Evolutionary conservation across 2,113 vertebrate species (phyloP).

Genomic region (Anarhynchus alexandrinus): DNA sequence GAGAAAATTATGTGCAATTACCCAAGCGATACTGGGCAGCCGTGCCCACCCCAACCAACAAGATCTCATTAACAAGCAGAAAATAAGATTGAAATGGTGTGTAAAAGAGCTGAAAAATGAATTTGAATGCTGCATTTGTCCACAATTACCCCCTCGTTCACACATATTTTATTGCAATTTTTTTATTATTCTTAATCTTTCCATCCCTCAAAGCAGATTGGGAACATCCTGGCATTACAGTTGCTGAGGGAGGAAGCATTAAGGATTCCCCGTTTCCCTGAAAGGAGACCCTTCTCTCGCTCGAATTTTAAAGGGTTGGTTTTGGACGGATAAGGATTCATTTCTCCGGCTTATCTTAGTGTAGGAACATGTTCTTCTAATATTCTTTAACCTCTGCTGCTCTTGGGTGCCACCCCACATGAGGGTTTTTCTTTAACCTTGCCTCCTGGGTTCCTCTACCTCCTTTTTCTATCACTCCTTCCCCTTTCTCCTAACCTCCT

Average conservation of each 20-base stretch:
- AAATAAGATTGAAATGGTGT: conserved; percentile 99
- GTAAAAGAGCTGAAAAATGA: conserved; percentile 99
- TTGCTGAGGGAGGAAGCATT: conserved; percentile 87
- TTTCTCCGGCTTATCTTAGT: conserved; percentile 72
- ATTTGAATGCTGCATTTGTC: conserved; percentile 99
- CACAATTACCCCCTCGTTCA: conserved; percentile 99
- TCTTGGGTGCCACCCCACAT: neutral
- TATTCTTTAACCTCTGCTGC: neutral
- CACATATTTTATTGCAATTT: conserved; percentile 97
- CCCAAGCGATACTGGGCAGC: conserved; percentile 94
- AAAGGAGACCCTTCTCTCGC: conserved; percentile 71
- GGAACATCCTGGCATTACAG: conserved; percentile 94
- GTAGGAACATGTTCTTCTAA: conserved; percentile 52
- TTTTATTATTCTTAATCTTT: conserved; percentile 93
- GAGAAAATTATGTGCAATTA: conserved; percentile 99
- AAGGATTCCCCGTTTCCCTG: conserved; percentile 86
- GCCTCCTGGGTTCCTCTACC: neutral
- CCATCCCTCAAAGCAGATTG: conserved; percentile 97
- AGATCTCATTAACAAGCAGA: conserved; percentile 99
- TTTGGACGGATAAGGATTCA: conserved; percentile 77
- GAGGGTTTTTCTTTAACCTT: neutral
- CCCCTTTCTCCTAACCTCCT: neutral
- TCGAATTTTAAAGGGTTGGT: conserved; percentile 63
- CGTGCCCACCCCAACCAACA: conserved; percentile 96
- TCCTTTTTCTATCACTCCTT: neutral